Evolutionary conservation across 2,113 vertebrate species (phyloP).

Genomic region (Accipiter cooperii): DNA sequence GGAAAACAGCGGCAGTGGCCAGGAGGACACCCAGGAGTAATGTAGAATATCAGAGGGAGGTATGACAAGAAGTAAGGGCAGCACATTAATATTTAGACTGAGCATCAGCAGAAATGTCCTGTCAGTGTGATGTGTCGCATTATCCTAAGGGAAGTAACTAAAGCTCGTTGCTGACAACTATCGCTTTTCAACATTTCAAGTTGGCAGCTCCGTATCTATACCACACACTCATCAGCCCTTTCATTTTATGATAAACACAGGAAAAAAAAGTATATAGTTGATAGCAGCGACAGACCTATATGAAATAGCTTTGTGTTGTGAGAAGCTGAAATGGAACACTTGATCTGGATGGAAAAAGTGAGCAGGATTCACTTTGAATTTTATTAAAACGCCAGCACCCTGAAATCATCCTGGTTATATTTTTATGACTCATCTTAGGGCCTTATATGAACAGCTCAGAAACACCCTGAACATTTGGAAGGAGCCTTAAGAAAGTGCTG

Average conservation of each 20-base stretch:
- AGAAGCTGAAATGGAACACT: not conserved
- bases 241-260: not conserved
- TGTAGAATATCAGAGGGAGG: not conserved
- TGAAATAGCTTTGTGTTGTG: not conserved
- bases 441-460: not conserved
- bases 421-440: not conserved
- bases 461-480: not conserved
- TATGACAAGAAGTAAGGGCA: not conserved
- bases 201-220: not conserved
- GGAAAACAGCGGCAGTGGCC: not conserved
- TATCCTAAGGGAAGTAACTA: not conserved
- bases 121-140: not conserved
- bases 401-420: not conserved
- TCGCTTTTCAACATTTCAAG: not conserved
- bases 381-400: not conserved
- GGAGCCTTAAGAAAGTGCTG: not conserved
- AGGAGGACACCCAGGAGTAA: not conserved
- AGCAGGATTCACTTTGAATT: not conserved
- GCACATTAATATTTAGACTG: not conserved
- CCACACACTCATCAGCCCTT: not conserved
- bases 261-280: not conserved
- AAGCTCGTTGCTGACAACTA: not conserved
- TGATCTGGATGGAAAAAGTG: not conserved
- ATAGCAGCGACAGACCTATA: not conserved
- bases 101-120: constrained; percentile 8